Conservation (phyloP, 30 jellyfish, hydroid and myxozoan species). For the Hydractinia symbiolongicarpus region DNA sequence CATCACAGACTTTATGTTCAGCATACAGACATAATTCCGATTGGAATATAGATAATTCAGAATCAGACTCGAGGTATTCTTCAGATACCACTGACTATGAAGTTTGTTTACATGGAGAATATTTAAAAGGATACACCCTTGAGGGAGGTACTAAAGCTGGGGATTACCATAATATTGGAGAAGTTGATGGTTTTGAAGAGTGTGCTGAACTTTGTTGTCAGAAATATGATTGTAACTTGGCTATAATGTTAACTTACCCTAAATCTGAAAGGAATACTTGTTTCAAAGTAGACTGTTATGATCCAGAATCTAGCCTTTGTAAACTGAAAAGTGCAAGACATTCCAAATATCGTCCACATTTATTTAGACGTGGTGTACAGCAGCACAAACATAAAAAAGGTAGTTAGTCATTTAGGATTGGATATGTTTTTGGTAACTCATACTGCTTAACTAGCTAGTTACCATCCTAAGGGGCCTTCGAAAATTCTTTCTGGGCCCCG, state of each 20-base stretch:
- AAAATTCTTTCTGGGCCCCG: too few relatives aligned
- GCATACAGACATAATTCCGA: too few relatives aligned
- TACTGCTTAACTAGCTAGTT: too few relatives aligned
- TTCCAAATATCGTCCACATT: constrained; percentile 71
- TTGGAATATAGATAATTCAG: too few relatives aligned
- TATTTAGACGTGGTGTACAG: constrained; percentile 57
- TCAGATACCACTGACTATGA: too few relatives aligned
- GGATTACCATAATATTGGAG: constrained; percentile 55
- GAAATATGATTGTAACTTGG: constrained; percentile 50
- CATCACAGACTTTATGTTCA: too few relatives aligned
- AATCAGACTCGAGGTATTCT: too few relatives aligned
- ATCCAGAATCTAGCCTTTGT: constrained; percentile 56
- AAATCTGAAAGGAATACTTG: constrained; percentile 37
- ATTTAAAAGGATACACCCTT: constrained; percentile 66
- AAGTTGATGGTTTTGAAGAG: constrained; percentile 55
- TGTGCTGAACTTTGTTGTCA: constrained; percentile 75
- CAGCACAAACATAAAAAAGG: constrained; percentile 31
- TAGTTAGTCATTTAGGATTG: neutral
- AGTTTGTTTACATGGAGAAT: constrained; percentile 43
- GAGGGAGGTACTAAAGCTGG: constrained; percentile 91
- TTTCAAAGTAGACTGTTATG: constrained; percentile 67
- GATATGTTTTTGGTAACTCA: too few relatives aligned
- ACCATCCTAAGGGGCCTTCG: too few relatives aligned
- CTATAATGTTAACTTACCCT: constrained; percentile 50
- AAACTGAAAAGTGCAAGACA: constrained; percentile 56